Evolutionary conservation across 1,140 invertebrate species (phyloP), one percentile per base, ranked within the genome.

Genomic region (Prorops nasuta): DNA sequence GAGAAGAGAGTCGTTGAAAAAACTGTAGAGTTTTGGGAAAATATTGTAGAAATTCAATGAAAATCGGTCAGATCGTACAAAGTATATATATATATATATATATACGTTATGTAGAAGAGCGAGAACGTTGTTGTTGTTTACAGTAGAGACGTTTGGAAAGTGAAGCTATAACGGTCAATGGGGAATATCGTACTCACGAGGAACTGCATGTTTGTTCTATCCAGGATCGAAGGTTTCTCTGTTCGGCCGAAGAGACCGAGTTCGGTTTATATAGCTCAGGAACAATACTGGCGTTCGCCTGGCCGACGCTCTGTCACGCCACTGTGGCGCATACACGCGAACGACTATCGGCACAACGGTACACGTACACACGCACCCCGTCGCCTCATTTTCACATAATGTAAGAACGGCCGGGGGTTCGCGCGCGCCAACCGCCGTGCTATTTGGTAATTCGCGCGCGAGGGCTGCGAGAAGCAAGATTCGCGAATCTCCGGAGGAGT

Each of bases 101-200:
- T n/a, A n/a, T n/a, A n/a, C n/a, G n/a, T n/a, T n/a, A n/a, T n/a
- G n/a, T n/a, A 10, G 16, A 28, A 8, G 4, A 16, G 12, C 7
- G 15, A 19, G 1, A n/a, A n/a, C n/a, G n/a, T n/a, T n/a, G n/a
- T n/a, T n/a, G n/a, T n/a, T n/a, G n/a, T n/a, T n/a, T n/a, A n/a
- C n/a, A n/a, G n/a, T n/a, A n/a, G n/a, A n/a, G n/a, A n/a, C n/a
- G n/a, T n/a, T n/a, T n/a, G n/a, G n/a, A n/a, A n/a, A n/a, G n/a
- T n/a, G n/a, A n/a, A n/a, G n/a, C n/a, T n/a, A n/a, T n/a, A n/a
- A n/a, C n/a, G n/a, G n/a, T n/a, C n/a, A n/a, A n/a, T n/a, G n/a
- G n/a, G n/a, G n/a, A n/a, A n/a, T n/a, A n/a, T n/a, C n/a, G 15
- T 68, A 72, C 70, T 72, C 64, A 72, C 70, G 22, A 72, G 56